phyloP scores from a whole-genome alignment of 2,797 vertebrate genomes.

The Schizopygopsis malacanthus region DNA sequence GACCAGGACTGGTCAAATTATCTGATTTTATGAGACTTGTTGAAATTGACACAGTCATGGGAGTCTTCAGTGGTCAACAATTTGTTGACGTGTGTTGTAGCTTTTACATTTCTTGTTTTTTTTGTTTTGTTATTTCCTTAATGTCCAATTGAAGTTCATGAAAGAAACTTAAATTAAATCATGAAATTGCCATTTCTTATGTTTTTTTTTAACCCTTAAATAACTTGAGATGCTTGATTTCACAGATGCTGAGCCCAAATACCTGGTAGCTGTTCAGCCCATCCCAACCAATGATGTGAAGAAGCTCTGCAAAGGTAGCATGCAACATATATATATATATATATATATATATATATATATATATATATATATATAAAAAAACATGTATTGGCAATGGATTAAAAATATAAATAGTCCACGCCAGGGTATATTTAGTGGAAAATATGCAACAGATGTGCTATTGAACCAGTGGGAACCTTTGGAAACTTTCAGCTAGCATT shows the following conservation, averaged over 20 bases:
- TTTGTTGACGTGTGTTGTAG: background rate
- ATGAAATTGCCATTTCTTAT: background rate
- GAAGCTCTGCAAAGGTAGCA: slow-evolving; percentile 79
- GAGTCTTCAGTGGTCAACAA: background rate
- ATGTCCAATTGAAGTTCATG: background rate
- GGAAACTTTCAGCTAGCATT: background rate
- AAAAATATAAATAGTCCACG: background rate
- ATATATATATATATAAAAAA: background rate
- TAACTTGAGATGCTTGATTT: slow-evolving; percentile 60
- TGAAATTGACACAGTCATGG: background rate
- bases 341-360: background rate
- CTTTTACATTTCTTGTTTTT: background rate
- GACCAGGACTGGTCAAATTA: background rate
- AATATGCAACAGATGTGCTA: slow-evolving; percentile 19
- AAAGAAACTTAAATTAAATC: background rate
- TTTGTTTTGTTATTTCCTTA: background rate
- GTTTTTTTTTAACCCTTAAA: slow-evolving; percentile 10
- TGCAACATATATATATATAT: background rate
- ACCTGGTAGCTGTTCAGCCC: slow-evolving; percentile 90
- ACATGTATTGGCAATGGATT: background rate
- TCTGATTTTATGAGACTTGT: background rate
- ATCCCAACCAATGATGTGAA: slow-evolving; percentile 79
- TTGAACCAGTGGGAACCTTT: background rate
- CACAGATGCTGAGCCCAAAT: slow-evolving; percentile 91
- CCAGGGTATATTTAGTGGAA: background rate